phyloP scores from a whole-genome alignment of 2,888 invertebrate genomes.

The Acanthosepion esculentum region DNA sequence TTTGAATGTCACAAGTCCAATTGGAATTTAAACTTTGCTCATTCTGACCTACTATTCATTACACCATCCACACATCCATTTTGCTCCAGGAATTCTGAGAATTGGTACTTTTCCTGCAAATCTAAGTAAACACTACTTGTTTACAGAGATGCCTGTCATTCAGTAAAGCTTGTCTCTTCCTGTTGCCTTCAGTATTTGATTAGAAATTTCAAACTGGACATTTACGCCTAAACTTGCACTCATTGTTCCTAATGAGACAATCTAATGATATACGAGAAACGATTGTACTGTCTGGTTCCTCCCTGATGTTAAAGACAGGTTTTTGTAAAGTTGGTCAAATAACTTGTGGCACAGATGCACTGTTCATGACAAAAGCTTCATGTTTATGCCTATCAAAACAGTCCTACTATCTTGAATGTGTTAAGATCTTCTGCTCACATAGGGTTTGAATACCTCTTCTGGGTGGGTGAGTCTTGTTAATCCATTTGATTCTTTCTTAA shows the following conservation, averaged over 20 bases:
- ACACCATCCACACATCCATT: too few species aligned
- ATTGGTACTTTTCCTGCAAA: neutral
- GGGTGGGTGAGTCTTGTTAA: too few species aligned
- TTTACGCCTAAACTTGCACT: neutral
- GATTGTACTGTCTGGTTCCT: neutral
- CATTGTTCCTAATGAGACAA: neutral
- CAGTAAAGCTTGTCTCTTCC: neutral
- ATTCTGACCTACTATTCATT: too few species aligned
- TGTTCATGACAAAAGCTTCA: neutral
- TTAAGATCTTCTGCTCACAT: neutral
- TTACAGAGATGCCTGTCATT: neutral
- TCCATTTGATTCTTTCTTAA: too few species aligned
- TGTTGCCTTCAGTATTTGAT: neutral
- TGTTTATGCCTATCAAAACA: neutral
- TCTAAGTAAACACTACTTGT: neutral
- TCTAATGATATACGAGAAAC: neutral
- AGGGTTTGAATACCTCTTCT: too few species aligned
- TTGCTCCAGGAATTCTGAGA: too few species aligned
- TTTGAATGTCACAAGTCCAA: too few species aligned
- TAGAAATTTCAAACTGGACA: constrained; percentile 7
- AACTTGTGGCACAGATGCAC: neutral
- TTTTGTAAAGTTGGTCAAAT: constrained; percentile 2
- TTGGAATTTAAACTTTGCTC: too few species aligned
- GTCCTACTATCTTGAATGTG: neutral
- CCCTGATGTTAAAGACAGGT: constrained; percentile 33